A percentile compares a stretch with the other conserved stretches of the same genome.
Evolutionary conservation across 2,888 invertebrate species (phyloP).

Genomic region (Ectemnius continuus): DNA sequence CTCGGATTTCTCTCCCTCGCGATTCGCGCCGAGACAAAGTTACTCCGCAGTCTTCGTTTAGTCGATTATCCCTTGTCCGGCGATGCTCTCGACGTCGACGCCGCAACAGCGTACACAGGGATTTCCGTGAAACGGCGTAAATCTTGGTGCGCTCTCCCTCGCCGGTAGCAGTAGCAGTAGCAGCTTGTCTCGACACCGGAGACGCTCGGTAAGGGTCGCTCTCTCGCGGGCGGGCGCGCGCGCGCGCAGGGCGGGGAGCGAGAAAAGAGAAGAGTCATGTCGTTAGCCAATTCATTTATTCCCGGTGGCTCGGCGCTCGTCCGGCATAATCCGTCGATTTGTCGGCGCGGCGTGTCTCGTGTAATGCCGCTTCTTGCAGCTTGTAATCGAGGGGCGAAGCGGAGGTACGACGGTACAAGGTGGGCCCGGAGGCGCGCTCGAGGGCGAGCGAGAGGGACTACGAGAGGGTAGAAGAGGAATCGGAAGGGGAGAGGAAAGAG

Average conservation of each 20-base stretch:
- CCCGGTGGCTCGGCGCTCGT: conserved; percentile 68
- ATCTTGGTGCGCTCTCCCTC: conserved; percentile 14
- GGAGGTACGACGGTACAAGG: conserved; percentile 13
- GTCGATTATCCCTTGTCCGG: too few species aligned
- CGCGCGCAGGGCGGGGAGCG: conserved; percentile 15
- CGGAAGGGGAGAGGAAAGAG: conserved; percentile 14
- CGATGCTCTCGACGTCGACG: neutral
- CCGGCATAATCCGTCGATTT: conserved; percentile 75
- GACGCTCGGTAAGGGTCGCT: neutral
- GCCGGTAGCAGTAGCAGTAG: neutral
- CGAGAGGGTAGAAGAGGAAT: conserved; percentile 29
- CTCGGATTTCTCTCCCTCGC: neutral
- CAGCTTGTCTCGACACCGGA: conserved; percentile 5
- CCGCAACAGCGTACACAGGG: conserved; percentile 8
- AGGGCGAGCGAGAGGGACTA: conserved; percentile 33
- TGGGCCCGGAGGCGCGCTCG: neutral
- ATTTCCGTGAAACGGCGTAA: conserved; percentile 31
- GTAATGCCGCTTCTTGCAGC: conserved; percentile 73
- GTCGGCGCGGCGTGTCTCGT: conserved; percentile 74
- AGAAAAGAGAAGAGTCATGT: conserved; percentile 58
- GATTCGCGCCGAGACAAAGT: neutral
- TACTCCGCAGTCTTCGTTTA: neutral
- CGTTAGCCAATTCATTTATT: conserved; percentile 74
- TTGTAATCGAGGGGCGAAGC: conserved; percentile 70
- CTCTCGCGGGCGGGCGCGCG: neutral